These are phyloP conservation scores for Leptogaster cylindrica DNA, from an alignment of 2,888 invertebrate genomes.

Conservation along the genomic window DNA sequence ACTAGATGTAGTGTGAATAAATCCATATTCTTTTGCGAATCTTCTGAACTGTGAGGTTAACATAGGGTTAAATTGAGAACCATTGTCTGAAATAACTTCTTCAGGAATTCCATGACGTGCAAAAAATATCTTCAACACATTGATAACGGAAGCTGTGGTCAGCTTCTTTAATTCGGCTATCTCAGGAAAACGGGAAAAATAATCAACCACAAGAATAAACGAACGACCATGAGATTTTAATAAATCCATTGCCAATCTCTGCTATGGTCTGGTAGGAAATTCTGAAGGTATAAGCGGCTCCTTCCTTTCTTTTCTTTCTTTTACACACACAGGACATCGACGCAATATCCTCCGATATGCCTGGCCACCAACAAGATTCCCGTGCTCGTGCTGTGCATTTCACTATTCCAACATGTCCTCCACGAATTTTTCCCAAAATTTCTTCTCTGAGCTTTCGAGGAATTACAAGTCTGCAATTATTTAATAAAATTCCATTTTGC, in stretches of 20 bases:
- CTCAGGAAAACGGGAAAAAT: conserved; percentile 15
- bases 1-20: conserved; percentile 3
- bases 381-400: conserved; percentile 4
- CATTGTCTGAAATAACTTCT: conserved; percentile 18
- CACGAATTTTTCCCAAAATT: not conserved
- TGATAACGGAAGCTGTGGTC: conserved; percentile 1
- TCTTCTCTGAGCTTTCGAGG: not conserved
- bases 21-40: conserved; percentile 26
- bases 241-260: not conserved
- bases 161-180: conserved; percentile 5
- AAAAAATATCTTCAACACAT: conserved; percentile 26
- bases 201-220: not conserved
- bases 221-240: not conserved
- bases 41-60: conserved; percentile 8
- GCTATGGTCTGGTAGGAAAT: not conserved
- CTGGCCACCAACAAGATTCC: not conserved
- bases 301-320: not conserved
- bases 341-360: not conserved
- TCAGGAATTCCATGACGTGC: conserved; percentile 18
- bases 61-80: conserved; percentile 29
- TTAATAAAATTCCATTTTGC: not conserved
- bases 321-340: not conserved
- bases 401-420: not conserved
- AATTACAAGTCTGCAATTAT: not conserved
- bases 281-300: not conserved